phyloP scores from a whole-genome alignment of 2,113 vertebrate species.

The Sterna hirundo region DNA sequence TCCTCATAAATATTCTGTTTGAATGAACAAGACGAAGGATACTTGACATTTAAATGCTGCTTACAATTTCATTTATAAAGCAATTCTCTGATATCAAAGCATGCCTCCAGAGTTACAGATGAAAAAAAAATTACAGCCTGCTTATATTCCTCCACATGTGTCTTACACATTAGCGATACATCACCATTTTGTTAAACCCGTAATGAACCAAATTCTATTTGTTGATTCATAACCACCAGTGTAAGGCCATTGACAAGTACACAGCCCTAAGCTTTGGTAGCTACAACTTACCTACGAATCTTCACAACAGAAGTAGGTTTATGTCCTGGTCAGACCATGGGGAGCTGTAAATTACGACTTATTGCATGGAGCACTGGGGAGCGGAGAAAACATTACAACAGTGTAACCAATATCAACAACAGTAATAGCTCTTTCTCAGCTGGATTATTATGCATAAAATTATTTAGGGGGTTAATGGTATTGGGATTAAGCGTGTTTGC shows the following conservation, averaged over 20 bases:
- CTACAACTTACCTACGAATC: not conserved
- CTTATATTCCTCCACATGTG: not conserved
- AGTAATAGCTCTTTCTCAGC: not conserved
- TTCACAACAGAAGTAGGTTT: not conserved
- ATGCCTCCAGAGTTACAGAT: not conserved
- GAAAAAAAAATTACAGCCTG: not conserved
- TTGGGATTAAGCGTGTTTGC: not conserved
- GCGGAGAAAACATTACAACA: not conserved
- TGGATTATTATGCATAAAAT: not conserved
- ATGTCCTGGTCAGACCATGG: not conserved
- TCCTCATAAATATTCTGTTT: constrained; percentile 31
- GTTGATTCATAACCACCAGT: not conserved
- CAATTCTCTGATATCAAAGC: constrained; percentile 8
- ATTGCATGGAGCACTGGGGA: not conserved
- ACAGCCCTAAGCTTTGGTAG: not conserved
- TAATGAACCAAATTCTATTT: not conserved
- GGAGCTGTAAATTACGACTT: not conserved
- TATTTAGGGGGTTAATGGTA: not conserved
- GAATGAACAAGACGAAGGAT: not conserved
- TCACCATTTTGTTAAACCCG: not conserved
- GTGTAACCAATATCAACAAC: not conserved
- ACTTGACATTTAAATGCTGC: constrained; percentile 39
- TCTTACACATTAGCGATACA: not conserved
- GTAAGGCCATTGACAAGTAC: not conserved
- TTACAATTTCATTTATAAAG: constrained; percentile 10